Base-by-base conservation (phyloP, 2,113 vertebrate species). In the Bubo blakistoni region DNA sequence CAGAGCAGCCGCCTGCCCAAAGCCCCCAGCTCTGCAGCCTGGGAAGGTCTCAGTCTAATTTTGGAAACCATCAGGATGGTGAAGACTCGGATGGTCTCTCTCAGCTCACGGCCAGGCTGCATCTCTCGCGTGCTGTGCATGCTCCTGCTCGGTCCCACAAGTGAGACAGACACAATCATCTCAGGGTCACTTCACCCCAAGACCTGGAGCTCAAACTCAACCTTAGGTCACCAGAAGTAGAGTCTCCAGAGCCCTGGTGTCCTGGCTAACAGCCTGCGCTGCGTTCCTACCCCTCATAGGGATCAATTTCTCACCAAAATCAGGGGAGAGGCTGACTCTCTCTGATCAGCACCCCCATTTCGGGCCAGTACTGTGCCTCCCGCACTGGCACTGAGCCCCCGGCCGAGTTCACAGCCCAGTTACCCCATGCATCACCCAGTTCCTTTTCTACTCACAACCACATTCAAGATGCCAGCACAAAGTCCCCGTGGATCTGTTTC, bases 101-200 rank as follows among this genome's bases (percentile, higher is more conserved):
- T 76, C 77, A 59, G 61, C 61, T 86, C 59, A 40, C 10, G 15
- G 81, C 55, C 62, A 76, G 80, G 29, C 27, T 15, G n/a, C 38
- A 66, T 32, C 55, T 57, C 46, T 30, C 15, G 1, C 3, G 16
- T 38, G 62, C 79, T 44, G 15, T 26, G 49, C 24, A 3, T 0
- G 0, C 36, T 91, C 27, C 66, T 54, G 34, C 73, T 81, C 0
- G 0, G 16, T n/a, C 44, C 40, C 6, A 1, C 54, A 25, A n/a
- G 14, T 3, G 4, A 52, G 49, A 40, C 19, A 16, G 63, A 66
- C 20, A 3, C 5, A 42, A 27, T 11, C 69, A 40, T 5, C 18
- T 38, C 2, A 0, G 12, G 22, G n/a, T 21, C 42, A 36, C 61
- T 67, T 63, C 42, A 70, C 24, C 46, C 38, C n/a, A 30, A 67